phyloP scores from a whole-genome alignment of 2,888 invertebrate genomes.

The Drosophila tanythrix region DNA sequence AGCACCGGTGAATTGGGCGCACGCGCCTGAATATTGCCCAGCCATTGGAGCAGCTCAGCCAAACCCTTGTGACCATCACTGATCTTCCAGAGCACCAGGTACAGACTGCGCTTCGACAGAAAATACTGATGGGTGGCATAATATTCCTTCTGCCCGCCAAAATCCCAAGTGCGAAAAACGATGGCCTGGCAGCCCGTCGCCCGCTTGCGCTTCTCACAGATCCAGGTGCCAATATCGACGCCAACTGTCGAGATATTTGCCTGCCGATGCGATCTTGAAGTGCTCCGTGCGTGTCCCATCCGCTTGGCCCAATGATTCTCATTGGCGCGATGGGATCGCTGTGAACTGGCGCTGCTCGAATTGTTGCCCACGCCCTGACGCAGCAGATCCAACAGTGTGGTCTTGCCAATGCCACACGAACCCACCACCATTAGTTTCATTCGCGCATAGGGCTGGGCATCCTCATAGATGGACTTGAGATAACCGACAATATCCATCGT shows the following conservation, averaged over 20 bases:
- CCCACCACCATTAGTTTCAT: constrained; percentile 99
- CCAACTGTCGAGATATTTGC: constrained; percentile 96
- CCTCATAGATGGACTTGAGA: constrained; percentile 94
- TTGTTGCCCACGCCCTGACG: constrained; percentile 90
- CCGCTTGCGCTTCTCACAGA: constrained; percentile 93
- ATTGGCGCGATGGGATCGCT: constrained; percentile 86
- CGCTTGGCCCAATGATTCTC: constrained; percentile 96
- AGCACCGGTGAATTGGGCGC: constrained; percentile 98
- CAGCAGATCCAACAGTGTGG: constrained; percentile 94
- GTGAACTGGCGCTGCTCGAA: constrained; percentile 86
- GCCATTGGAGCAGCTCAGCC: constrained; percentile 96
- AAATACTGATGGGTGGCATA: constrained; percentile 99
- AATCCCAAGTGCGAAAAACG: constrained; percentile 98
- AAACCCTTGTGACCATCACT: constrained; percentile 96
- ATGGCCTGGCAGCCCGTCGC: constrained; percentile 92
- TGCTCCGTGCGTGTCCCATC: constrained; percentile 95
- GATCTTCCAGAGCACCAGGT: constrained; percentile 97
- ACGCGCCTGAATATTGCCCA: constrained; percentile 96
- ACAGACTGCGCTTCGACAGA: constrained; percentile 96
- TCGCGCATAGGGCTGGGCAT: constrained; percentile 96
- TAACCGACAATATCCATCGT: constrained; percentile 97
- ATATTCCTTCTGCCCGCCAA: constrained; percentile 98
- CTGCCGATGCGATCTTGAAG: constrained; percentile 90
- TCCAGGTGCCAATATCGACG: constrained; percentile 98
- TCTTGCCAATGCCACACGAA: constrained; percentile 94